Evolutionary conservation across 1,140 invertebrate species (phyloP), one percentile per base, ranked within the genome.

Genomic region (Drosophila virilis): DNA sequence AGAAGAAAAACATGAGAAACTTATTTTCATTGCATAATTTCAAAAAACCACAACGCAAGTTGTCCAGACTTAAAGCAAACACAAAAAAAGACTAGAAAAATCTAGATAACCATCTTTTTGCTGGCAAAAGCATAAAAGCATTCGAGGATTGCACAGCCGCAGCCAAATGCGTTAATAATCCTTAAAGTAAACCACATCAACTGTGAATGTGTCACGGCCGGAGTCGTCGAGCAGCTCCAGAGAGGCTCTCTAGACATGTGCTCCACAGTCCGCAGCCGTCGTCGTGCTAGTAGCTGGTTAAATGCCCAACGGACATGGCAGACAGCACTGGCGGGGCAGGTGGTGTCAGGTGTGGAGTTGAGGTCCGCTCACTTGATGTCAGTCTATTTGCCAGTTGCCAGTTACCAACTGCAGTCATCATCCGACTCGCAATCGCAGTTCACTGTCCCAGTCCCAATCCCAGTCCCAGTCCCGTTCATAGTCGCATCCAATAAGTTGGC

Each of bases 171-270:
- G 79, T 78, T 82, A 74, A 64, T 82, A 82, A 78, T 75, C 79
- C 74, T 66, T 74, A 57, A 82, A 78, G 75, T 67, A 78, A 60
- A 81, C 78, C 69, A 71, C 78, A 81, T 81, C 55, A 74, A 68
- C 48, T 74, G 64, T 70, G 76, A 74, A 64, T 70, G 55, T 62
- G 77, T 58, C 57, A 58, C 28, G 13, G 68, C 38, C 61, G 22
- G 60, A 28, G 38, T 40, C 12, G 38, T 12, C 5, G 10, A 40
- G 37, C 46, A 33, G 15, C 15, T 13, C 9, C 48, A 28, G 28
- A 51, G 35, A 33, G 7, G 15, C 52, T 55, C 35, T n/a, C 8
- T 28, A 40, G 54, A 57, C 54, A 22, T 38, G 15, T 57, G 35
- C 54, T 22, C n/a, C 38, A 45, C 33, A 55, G 42, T 46, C 33